Base-by-base conservation (phyloP, 2,888 invertebrate genomes). In the Sinodicranocentrus sp. region DNA sequence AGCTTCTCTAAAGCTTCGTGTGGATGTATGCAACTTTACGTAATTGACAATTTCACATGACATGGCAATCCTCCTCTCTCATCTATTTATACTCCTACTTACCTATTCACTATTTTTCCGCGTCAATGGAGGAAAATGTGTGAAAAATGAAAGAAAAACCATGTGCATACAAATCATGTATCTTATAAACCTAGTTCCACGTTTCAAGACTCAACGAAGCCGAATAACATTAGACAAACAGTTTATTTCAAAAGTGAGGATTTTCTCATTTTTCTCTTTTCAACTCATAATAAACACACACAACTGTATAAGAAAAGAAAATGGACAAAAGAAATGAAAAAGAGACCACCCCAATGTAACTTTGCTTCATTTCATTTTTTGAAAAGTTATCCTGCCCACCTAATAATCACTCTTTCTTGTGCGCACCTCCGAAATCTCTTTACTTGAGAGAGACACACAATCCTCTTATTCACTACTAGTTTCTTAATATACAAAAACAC, bases 1-100 rank as follows among this genome's bases (percentile, higher is more conserved):
- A 6, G 33, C 33, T 33, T 33, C 10, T 10, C 33, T 33, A 33
- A 33, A 33, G 48, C 48, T 48, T 48, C n/a, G n/a, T 52, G 52
- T 19, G 39, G 8, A 52, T 19, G 44, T 44, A 19, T 25, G 25
- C 21, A 57, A 25, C 57, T 63, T 63, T 57, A 65, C 21, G 76
- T 76, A 76, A 67, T 67, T 67, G 76, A 43, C 76, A 76, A 67
- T 39, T 76, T 76, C 54, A 57, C 65, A 67, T 43, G 76, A 67
- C 76, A 76, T 76, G 57, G 54, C 67, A 52, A 6, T 39, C 33
- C 25, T 23, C 72, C 54, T 33, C 13, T 73, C 6, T 73, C 25
- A 5, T 43, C 28, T 21, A 25, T 25, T 75, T 54, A 75, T 63
- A 39, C 33, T 23, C 25, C n/a, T 28, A 19, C 19, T 44, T 61